Percentiles rank a stretch among this genome's conserved stretches.
phyloP scores from a whole-genome alignment of 2,888 invertebrate species.

The Amblyjoppa fuscipennis region DNA sequence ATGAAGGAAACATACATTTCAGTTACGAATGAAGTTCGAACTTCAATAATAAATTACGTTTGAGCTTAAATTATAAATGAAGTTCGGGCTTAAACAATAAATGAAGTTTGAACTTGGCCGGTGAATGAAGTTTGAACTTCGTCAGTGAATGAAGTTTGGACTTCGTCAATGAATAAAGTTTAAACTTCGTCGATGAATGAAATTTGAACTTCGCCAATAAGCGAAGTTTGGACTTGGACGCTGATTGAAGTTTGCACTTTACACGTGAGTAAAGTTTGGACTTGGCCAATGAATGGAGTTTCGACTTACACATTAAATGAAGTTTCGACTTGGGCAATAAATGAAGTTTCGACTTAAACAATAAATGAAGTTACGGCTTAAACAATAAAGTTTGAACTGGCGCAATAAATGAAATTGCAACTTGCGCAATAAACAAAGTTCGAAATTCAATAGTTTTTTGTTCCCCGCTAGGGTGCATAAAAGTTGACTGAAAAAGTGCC shows the following conservation, averaged over 20 bases:
- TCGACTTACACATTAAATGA: background rate
- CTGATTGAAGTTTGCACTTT: background rate
- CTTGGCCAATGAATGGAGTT: background rate
- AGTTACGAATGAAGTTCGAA: background rate
- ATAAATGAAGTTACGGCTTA: background rate
- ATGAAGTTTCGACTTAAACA: background rate
- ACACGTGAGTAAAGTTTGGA: background rate
- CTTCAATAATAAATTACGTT: too few relatives aligned
- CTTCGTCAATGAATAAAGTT: background rate
- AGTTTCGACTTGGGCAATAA: background rate
- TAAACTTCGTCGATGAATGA: background rate
- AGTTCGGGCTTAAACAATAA: background rate
- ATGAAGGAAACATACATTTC: too few relatives aligned
- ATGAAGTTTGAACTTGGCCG: background rate
- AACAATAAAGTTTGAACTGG: background rate
- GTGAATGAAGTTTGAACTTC: background rate
- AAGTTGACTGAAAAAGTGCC: background rate
- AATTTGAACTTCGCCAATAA: background rate
- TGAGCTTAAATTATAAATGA: too few relatives aligned
- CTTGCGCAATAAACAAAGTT: background rate
- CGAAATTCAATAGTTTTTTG: background rate
- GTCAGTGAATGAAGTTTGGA: background rate
- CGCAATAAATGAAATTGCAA: background rate
- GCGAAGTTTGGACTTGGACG: background rate
- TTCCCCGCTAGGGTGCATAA: background rate